Evolutionary conservation across 2,888 invertebrate genomes (phyloP), one percentile per base, ranked within the genome.

Genomic region (Drosophila greeni): DNA sequence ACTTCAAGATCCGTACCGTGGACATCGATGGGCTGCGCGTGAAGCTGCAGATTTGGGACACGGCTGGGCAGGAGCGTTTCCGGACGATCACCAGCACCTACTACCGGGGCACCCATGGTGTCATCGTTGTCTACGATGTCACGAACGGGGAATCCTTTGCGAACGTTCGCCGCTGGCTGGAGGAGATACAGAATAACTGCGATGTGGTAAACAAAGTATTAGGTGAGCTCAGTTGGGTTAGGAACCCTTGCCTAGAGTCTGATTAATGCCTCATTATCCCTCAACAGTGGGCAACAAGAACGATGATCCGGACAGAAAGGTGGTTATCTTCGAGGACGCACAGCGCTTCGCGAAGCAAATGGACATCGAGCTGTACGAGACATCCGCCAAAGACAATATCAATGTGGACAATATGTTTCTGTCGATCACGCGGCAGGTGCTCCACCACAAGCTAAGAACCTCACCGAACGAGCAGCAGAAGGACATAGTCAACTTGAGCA

Each of bases 171-270:
- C 91, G 99, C 87, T 99, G 99, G 99, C 91, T 99, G 56, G 97
- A 98, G 88, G 99, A 99, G 91, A 99, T 99, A 76, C 98, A 99
- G 88, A 97, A 98, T 88, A 99, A 99, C 91, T 99, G 99, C 93
- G 99, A 99, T 91, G 96, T 97, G 85, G 98, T 98, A 77, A 97
- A 97, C 91, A 95, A 96, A 92, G 97, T 99, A 89, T 92, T 99
- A 92, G 97, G 96, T 96, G 89, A 91, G 79, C 69, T 0, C 1
- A 18, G 6, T 2, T 23, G 7, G 7, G 8, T 34, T 3, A 8
- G 1, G 1, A 43, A 23, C n/a, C 2, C 5, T 7, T 4, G 5
- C 8, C 0, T n/a, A 20, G 3, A 14, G 9, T 5, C 5, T 5
- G 1, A 37, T 34, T 31, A 20, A 20, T 12, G 26, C 5, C 45